These are phyloP conservation scores for Lycocerus yunnanus DNA, from an alignment of 2,888 invertebrate genomes.

Conservation along the genomic window DNA sequence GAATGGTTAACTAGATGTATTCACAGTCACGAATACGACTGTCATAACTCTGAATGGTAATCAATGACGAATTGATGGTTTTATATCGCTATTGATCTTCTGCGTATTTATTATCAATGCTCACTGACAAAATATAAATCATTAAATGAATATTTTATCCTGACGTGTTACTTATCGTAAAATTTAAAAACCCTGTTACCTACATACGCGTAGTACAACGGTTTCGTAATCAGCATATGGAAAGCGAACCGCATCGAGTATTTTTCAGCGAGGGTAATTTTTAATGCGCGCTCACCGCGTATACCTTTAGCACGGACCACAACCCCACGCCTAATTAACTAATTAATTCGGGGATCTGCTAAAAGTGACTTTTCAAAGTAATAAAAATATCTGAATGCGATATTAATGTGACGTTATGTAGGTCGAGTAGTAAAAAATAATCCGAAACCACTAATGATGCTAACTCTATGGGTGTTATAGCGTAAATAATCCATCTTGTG, in stretches of 20 bases:
- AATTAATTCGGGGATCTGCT: background rate
- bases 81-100: constrained; percentile 47
- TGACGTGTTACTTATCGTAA: background rate
- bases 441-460: constrained; percentile 46
- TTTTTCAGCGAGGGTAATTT: background rate
- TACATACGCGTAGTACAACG: background rate
- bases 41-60: constrained; percentile 56
- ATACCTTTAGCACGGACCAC: too few species aligned
- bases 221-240: background rate
- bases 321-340: background rate
- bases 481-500: constrained; percentile 54
- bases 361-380: background rate
- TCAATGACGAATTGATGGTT: constrained; percentile 57
- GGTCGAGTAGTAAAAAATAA: background rate
- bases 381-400: background rate
- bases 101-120: constrained; percentile 39
- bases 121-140: constrained; percentile 41
- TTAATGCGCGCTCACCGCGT: too few species aligned
- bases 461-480: constrained; percentile 44
- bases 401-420: background rate
- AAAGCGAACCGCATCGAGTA: too few species aligned
- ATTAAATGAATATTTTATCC: constrained; percentile 35
- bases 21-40: constrained; percentile 55
- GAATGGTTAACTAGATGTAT: constrained; percentile 59
- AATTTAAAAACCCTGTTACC: background rate